Base-by-base conservation (phyloP, 2,113 vertebrate genomes). In the Poeciliopsis prolifica region DNA sequence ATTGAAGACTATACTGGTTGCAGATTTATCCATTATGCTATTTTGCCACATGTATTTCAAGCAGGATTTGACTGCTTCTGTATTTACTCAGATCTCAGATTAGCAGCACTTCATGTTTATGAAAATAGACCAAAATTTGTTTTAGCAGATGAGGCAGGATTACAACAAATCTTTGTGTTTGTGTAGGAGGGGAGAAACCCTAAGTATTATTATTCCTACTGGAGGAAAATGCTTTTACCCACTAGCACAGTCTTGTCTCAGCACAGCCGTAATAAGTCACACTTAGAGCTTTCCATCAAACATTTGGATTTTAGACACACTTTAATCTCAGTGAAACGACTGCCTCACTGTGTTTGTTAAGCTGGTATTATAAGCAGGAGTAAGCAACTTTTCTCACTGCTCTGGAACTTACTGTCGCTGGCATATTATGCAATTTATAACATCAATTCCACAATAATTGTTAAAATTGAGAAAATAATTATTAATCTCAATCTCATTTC, bases 81-180 rank as follows among this genome's bases (percentile, higher is more conserved):
- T 68, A 67, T 66, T 70, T 66, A 60, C 65, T 63, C 68, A 72
- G 51, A 65, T 72, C 51, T 78, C 68, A 77, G 60, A 82, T 79
- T 69, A 79, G 70, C 26, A 60, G 51, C 72, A 65, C 60, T 74
- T 68, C 44, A 24, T 78, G 58, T 84, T 81, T 76, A 71, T 87
- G 51, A 48, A 74, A 76, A 65, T 33, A 15, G 4, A 81, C 69
- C 30, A 74, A 76, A 58, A 75, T 84, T 60, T 75, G 58, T 75
- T 81, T 87, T 73, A 81, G 75, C 72, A 79, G 75, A 84, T 79
- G 81, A 87, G 62, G 72, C 66, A 67, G 78, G 81, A 81, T 86
- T 86, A 75, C 40, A 33, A 64, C 1, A 64, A 35, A 64, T 65
- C 31, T 26, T 19, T 44, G n/a, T 70, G 24, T 64, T 65, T 72